phyloP scores from a whole-genome alignment of 2,113 vertebrate species.

The Dicentrarchus labrax region DNA sequence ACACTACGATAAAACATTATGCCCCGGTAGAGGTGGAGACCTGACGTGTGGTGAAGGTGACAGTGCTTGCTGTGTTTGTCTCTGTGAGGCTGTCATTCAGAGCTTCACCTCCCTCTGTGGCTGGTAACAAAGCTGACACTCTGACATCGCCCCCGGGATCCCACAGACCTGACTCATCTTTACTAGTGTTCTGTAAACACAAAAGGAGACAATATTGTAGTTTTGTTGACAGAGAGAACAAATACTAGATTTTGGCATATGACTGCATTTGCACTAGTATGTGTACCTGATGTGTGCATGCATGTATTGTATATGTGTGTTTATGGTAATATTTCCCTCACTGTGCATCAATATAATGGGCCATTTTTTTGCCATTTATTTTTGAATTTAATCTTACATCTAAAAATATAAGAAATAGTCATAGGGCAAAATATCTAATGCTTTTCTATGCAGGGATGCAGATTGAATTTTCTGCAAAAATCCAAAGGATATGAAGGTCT shows the following conservation, averaged over 20 bases:
- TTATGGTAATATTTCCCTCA: no score
- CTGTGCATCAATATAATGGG: not conserved
- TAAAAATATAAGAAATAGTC: not conserved
- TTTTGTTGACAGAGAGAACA: not conserved
- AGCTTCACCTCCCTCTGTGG: constrained; percentile 2
- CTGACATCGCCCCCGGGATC: not conserved
- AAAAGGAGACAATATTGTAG: not conserved
- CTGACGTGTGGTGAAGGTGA: constrained; percentile 30
- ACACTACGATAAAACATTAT: constrained; percentile 1
- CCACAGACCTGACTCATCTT: not conserved
- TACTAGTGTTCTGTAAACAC: not conserved
- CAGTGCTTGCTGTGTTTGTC: not conserved
- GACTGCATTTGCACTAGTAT: no score
- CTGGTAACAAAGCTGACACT: constrained; percentile 17
- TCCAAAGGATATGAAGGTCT: no score
- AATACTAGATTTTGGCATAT: not conserved
- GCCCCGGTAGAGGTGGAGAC: not conserved
- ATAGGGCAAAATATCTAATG: no score
- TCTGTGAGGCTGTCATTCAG: constrained; percentile 21
- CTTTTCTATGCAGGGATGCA: no score
- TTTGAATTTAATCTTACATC: not conserved
- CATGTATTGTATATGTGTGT: not conserved
- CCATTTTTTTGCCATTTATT: not conserved
- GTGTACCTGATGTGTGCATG: not conserved
- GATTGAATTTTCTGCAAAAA: no score